Evolutionary conservation across 2,113 vertebrate species (phyloP), one percentile per base, ranked within the genome.

Genomic region (Cyprinodon brontotheroides): DNA sequence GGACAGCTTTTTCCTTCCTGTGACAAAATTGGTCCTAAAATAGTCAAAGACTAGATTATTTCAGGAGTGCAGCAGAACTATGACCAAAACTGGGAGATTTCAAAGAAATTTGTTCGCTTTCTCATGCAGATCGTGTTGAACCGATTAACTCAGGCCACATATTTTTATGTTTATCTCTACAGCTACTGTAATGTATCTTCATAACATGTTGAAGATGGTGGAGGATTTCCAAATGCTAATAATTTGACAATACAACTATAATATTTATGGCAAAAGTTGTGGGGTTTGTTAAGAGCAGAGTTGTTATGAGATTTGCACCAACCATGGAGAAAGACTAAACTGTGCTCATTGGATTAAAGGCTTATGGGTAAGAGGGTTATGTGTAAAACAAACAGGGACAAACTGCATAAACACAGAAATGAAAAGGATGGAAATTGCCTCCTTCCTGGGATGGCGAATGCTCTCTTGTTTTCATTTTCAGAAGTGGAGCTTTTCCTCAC

Each of bases 261-360:
- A 68, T 75, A 70, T 68, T 43, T 41, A 63, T 69, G 69, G 39
- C n/a, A 39, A 29, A 29, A 29, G 29, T 29, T 29, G n/a, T 66
- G 29, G 48, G 12, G 40, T 70, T 4, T 9, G n/a, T 72, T 65
- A 53, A 67, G 74, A 9, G 13, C 20, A n/a, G 60, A 82, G 43
- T 40, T 1, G 64, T 77, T 78, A 69, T 68, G 57, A 67, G 48
- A 75, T 68, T 70, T 82, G 2, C 47, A 71, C 39, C 10, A 73
- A 61, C 45, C 29, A 8, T 69, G 70, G 14, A 69, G 62, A 68
- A 77, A 64, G 36, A 64, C 11, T 15, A 41, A 11, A 82, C 29
- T 41, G 40, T 76, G 60, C 70, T 86, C 64, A 74, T 43, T 78
- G 70, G 79, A 88, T 79, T 66, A 86, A 61, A 72, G 45, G 53